Percentiles rank a stretch among this genome's conserved stretches.
These are phyloP conservation scores for Bemisia tabaci DNA, from an alignment of 1,140 invertebrate genomes.

Conservation along the genomic window DNA sequence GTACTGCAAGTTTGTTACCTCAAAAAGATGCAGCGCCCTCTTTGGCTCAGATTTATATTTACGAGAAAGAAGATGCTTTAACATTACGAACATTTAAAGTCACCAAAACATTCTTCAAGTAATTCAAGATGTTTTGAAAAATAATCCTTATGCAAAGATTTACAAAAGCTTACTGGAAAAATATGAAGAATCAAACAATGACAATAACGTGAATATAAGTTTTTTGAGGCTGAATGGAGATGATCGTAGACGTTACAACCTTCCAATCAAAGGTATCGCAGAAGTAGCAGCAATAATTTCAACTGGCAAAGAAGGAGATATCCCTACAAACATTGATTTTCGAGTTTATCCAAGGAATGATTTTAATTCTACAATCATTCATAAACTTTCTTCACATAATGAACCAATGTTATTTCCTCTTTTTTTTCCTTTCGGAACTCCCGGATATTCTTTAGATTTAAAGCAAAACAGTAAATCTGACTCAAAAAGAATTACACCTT, in stretches of 20 bases:
- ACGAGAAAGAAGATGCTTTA: not conserved
- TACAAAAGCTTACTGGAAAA: not conserved
- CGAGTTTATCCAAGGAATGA: not conserved
- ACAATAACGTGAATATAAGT: not conserved
- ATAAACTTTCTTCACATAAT: not conserved
- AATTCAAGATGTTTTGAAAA: not conserved
- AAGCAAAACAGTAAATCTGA: not conserved
- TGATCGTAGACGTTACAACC: not conserved
- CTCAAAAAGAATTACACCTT: not conserved
- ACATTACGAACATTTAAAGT: not conserved
- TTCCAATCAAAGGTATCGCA: not conserved
- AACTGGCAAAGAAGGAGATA: not conserved
- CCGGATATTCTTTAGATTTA: not conserved
- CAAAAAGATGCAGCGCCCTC: not conserved
- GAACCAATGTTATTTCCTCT: not conserved
- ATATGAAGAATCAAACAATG: not conserved
- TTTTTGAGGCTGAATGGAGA: not conserved
- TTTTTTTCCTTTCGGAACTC: not conserved
- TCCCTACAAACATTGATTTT: not conserved
- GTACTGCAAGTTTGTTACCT: not conserved
- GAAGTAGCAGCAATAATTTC: not conserved
- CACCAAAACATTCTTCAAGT: not conserved
- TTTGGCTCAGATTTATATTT: not conserved
- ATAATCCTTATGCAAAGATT: not conserved
- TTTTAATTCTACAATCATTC: not conserved